Base-by-base conservation (phyloP, 2,797 vertebrate species). In the Eutrigla gurnardus region DNA sequence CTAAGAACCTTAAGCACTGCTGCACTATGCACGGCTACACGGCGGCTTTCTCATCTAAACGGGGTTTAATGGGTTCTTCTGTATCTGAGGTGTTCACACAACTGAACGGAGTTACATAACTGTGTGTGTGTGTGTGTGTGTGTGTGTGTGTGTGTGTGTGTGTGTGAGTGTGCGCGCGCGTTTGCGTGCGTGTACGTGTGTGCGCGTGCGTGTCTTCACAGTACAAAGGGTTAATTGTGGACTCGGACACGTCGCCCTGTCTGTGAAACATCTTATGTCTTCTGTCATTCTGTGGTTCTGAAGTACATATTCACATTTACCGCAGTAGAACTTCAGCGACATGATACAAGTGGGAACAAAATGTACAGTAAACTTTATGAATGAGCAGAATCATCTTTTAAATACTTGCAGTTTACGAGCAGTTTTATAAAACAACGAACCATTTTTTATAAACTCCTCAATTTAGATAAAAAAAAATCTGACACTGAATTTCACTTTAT, bases 211-310 rank as follows among this genome's bases (percentile, higher is more conserved):
- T 67, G 25, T 54, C 14, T 57, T 17, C 46, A 13, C 14, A 50
- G 61, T 72, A 85, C 73, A 80, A 55, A 68, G 76, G 73, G 83
- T 80, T 86, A 77, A 82, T 42, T 80, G 80, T 82, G 46, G n/a
- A 67, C 65, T 69, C 32, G 52, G 73, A 85, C 75, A 76, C 76
- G 82, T 78, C 43, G 58, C 17, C 47, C 33, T 49, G n/a, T 49
- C 55, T 35, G 40, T 32, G 8, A 14, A 39, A 58, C 14, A 42
- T 13, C 25, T 25, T 25, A 25, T 25, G 25, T 25, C 25, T 25
- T 25, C 25, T 25, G 25, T 25, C 25, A 25, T 25, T 25, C 25
- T 25, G 25, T 25, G 25, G 7, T 8, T 40, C 39, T 46, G 14
- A 13, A 46, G 45, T 17, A 17, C 15, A 17, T n/a, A n/a, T 47